Conservation (phyloP, 2,113 vertebrate species). For the Salminus brasiliensis region DNA sequence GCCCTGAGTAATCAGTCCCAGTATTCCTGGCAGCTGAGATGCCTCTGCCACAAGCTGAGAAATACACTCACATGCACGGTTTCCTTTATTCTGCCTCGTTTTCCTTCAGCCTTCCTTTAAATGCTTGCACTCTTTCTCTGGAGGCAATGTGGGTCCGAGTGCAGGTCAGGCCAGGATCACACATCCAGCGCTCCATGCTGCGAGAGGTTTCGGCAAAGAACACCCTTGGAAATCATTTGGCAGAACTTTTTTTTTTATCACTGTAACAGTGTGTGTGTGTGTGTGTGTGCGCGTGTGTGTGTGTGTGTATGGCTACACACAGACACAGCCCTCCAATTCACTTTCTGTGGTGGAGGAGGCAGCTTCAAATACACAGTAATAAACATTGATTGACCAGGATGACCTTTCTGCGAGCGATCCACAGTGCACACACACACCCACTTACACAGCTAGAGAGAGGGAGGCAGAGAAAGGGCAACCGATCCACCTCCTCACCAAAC, state of each 20-base stretch:
- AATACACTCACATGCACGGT: not conserved
- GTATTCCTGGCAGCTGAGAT: too few species aligned
- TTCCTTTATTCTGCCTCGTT: not conserved
- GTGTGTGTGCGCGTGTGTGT: too few species aligned
- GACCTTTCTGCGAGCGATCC: not conserved
- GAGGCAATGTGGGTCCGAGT: not conserved
- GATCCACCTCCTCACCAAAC: not conserved
- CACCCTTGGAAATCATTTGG: not conserved
- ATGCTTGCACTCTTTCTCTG: not conserved
- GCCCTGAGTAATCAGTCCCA: not conserved
- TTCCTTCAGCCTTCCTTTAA: not conserved
- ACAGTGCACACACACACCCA: not conserved
- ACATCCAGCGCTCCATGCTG: not conserved
- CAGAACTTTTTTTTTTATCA: not conserved
- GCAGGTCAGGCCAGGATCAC: not conserved
- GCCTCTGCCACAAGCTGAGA: not conserved
- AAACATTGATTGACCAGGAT: constrained; percentile 1
- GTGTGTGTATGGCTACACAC: not conserved
- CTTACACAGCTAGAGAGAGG: too few species aligned
- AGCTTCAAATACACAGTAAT: not conserved
- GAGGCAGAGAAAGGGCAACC: not conserved
- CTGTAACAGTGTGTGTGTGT: not conserved
- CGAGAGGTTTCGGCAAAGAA: not conserved
- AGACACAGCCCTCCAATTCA: not conserved
- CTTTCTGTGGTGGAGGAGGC: not conserved